Evolutionary conservation across 2,888 invertebrate species (phyloP).

Genomic region (Seladonia tumulorum): DNA sequence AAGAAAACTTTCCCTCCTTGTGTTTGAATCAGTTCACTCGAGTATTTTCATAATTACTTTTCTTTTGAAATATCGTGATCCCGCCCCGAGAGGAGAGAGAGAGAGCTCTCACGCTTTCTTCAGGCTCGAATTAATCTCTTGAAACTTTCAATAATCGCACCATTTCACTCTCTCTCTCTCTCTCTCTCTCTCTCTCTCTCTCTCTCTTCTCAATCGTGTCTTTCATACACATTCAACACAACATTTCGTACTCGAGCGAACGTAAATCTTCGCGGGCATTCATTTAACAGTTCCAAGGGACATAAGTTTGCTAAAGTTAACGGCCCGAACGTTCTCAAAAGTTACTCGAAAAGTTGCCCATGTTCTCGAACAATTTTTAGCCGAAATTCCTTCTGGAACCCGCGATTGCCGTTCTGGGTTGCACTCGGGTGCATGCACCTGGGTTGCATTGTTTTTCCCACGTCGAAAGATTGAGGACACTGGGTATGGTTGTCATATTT

Average conservation of each 20-base stretch:
- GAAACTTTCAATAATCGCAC: neutral
- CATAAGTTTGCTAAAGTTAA: constrained; percentile 7
- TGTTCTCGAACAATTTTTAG: neutral
- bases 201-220: neutral
- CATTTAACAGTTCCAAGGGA: neutral
- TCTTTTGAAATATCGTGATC: neutral
- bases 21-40: neutral
- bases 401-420: neutral
- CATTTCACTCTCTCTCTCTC: neutral
- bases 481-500: neutral
- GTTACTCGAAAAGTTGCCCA: constrained; percentile 11
- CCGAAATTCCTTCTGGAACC: neutral
- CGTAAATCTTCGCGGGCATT: constrained; percentile 2
- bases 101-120: neutral
- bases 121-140: neutral
- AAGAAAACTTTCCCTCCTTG: neutral
- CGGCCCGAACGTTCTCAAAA: neutral
- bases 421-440: too few species aligned
- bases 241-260: neutral
- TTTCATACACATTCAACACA: neutral
- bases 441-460: neutral
- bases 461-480: neutral
- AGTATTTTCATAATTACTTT: constrained; percentile 22
- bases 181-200: neutral
- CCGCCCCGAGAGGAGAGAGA: neutral